These are phyloP conservation scores for Alligator mississippiensis DNA, from an alignment of 2,113 vertebrate species.

Conservation along the genomic window DNA sequence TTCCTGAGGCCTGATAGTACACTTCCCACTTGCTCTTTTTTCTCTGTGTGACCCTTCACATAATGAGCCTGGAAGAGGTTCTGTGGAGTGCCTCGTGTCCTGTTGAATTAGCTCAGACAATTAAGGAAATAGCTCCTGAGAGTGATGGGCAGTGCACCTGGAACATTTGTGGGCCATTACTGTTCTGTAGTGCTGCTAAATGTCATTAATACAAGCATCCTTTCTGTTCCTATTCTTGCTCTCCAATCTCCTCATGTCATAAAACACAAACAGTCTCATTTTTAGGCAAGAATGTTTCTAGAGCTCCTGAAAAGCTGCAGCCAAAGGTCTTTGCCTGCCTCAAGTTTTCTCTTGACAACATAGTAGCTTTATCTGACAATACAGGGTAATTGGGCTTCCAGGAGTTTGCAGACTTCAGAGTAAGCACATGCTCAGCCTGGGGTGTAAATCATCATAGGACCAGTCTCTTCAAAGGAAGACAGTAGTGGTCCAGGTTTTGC, in stretches of 20 bases:
- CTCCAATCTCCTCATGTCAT: no score
- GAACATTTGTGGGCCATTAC: background rate
- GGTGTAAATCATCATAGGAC: background rate
- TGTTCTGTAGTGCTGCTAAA: background rate
- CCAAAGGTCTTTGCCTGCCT: background rate
- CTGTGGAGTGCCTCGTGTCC: background rate
- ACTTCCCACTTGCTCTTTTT: background rate
- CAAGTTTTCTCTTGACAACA: background rate
- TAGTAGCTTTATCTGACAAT: rapidly evolving
- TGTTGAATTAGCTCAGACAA: background rate
- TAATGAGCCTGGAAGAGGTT: background rate
- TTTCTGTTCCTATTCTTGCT: background rate
- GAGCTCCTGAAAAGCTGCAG: background rate
- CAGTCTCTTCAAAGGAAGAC: background rate
- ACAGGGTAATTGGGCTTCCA: background rate
- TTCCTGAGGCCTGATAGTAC: background rate
- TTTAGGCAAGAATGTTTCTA: background rate
- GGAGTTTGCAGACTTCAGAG: background rate
- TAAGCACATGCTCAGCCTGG: background rate
- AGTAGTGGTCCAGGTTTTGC: background rate
- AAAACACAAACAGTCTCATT: rapidly evolving
- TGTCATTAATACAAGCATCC: rapidly evolving
- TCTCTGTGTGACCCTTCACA: background rate
- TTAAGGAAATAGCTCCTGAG: no score
- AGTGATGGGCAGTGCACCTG: background rate